Evolutionary conservation across 2,888 invertebrate genomes (phyloP).

Genomic region (Lycocerus yunnanus): DNA sequence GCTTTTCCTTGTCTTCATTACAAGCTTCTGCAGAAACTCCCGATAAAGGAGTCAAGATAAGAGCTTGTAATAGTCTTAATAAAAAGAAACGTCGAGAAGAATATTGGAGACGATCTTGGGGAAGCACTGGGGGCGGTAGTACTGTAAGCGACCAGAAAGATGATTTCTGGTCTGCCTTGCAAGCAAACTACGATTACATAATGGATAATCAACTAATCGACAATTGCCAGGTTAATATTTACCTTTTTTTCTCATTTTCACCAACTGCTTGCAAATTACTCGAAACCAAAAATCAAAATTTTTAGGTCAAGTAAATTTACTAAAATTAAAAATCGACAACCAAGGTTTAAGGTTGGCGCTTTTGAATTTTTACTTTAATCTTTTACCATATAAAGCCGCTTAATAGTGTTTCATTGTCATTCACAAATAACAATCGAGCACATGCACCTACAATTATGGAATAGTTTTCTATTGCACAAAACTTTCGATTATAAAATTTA

Average conservation of each 20-base stretch:
- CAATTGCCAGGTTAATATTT: slow-evolving; percentile 69
- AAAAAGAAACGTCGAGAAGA: slow-evolving; percentile 66
- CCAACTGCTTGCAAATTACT: neutral
- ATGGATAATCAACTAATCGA: slow-evolving; percentile 95
- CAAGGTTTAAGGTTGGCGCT: neutral
- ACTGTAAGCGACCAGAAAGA: slow-evolving; percentile 77
- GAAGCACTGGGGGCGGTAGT: slow-evolving; percentile 66
- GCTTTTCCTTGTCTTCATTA: slow-evolving; percentile 82
- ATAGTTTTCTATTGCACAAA: neutral
- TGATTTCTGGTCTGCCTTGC: slow-evolving; percentile 90
- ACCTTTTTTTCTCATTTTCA: neutral
- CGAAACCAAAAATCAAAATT: neutral
- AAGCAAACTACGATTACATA: slow-evolving; percentile 91
- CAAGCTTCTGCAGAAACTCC: slow-evolving; percentile 62
- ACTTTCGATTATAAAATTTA: neutral
- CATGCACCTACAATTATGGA: neutral
- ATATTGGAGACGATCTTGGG: slow-evolving; percentile 79
- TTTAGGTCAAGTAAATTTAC: neutral
- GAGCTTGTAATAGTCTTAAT: slow-evolving; percentile 84
- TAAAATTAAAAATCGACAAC: neutral
- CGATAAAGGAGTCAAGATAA: slow-evolving; percentile 62
- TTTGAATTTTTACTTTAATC: neutral
- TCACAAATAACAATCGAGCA: neutral
- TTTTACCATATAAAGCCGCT: neutral
- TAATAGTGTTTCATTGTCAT: neutral